Percentiles rank a stretch among this genome's conserved stretches.
Conservation (phyloP, 35 echinoderm and acorn worm species). For the Nesometra sesokonis region DNA sequence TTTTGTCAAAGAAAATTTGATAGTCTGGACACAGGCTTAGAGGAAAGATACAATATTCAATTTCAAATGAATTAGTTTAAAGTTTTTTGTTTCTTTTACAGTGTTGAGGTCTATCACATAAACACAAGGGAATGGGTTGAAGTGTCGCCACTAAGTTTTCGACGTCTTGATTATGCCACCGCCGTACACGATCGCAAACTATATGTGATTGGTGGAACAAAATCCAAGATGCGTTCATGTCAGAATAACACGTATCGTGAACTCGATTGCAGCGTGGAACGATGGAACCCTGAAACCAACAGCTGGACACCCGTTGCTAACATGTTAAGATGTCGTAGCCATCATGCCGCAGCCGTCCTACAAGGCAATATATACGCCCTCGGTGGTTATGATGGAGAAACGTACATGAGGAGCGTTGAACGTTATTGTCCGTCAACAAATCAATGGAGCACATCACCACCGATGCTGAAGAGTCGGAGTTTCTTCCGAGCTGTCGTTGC, state of each 20-base stretch:
- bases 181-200: constrained; percentile 71
- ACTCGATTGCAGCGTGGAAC: constrained; percentile 77
- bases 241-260: constrained; percentile 47
- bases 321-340: constrained; percentile 77
- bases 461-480: constrained; percentile 81
- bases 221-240: constrained; percentile 34
- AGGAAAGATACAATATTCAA: no score
- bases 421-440: constrained; percentile 53
- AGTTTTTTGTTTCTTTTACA: not conserved
- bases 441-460: constrained; percentile 61
- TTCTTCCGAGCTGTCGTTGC: constrained; percentile 73
- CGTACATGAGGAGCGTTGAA: constrained; percentile 89
- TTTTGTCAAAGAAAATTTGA: no score
- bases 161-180: constrained; percentile 77
- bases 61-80: no score
- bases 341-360: constrained; percentile 80
- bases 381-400: constrained; percentile 86
- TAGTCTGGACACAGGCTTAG: no score
- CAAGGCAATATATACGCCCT: constrained; percentile 84
- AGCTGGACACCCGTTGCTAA: constrained; percentile 55
- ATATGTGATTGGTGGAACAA: constrained; percentile 76
- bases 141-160: constrained; percentile 68
- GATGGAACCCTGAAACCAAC: constrained; percentile 71
- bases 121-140: constrained; percentile 57
- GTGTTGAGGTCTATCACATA: constrained; percentile 72